phyloP scores from a whole-genome alignment of 2,888 invertebrate species.

The Oasisia sp. region DNA sequence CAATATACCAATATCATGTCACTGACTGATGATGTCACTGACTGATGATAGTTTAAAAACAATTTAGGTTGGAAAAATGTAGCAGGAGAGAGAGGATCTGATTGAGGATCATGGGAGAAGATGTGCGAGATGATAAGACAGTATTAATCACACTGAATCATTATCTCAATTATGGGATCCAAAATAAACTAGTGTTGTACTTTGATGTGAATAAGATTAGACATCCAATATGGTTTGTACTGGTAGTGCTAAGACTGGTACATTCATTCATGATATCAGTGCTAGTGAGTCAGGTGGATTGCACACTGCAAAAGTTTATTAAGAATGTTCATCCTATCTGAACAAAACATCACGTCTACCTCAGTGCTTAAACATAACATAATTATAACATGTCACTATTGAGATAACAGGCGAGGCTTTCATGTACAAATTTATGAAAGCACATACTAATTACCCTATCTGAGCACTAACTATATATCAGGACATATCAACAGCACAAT shows the following conservation, averaged over 20 bases:
- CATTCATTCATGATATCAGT: not conserved
- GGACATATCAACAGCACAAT: too few relatives aligned
- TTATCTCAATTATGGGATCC: too few relatives aligned
- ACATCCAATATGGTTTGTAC: not conserved
- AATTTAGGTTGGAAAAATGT: not conserved
- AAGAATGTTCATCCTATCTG: not conserved
- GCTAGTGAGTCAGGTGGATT: not conserved
- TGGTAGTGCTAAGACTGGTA: not conserved
- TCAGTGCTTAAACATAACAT: not conserved
- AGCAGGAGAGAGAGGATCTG: too few relatives aligned
- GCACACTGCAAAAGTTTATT: not conserved
- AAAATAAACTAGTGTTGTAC: too few relatives aligned
- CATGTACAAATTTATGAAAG: not conserved
- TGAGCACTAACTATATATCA: too few relatives aligned
- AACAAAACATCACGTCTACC: not conserved
- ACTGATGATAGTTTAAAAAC: not conserved
- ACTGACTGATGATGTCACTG: not conserved
- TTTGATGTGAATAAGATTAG: not conserved
- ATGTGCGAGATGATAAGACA: not conserved
- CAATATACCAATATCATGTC: not conserved
- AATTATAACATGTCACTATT: not conserved
- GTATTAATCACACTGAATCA: not conserved
- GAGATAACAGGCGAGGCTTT: not conserved
- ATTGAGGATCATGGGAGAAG: too few relatives aligned
- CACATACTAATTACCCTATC: too few relatives aligned